Base-by-base conservation (phyloP, 2,797 vertebrate species). In the Protosalanx chinensis region DNA sequence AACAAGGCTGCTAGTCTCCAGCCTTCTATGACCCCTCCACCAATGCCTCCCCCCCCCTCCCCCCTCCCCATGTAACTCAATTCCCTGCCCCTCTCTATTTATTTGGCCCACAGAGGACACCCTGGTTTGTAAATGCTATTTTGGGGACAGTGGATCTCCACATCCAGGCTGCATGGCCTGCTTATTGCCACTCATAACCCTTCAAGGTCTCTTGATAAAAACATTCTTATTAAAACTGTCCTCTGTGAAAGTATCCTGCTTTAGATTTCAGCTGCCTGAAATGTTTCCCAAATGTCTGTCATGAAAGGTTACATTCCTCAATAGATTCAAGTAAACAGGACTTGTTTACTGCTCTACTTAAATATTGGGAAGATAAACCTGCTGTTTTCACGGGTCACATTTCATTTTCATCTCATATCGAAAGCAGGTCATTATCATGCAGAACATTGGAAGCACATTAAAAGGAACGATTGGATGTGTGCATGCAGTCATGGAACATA, bases 41-140 rank as follows among this genome's bases (percentile, higher is more conserved):
- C 51, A 27, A 68, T 72, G 73, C 76, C 33, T 56, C 51, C 58
- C 35, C 29, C 18, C 6, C 32, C 46, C 10, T 20, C 61, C 29
- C 58, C 66, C 23, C 13, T 20, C 23, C n/a, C 49, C 10, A 27
- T 10, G 67, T 49, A 62, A 70, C 62, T 16, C 68, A 63, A 33
- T 30, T 12, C 61, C 27, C 61, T 5, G 5, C 37, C 23, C 23
- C 57, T 62, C 23, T 37, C n/a, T 68, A 51, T 67, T 67, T 67
- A 16, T 67, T 5, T 57, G 30, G 30, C 23, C 57, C 27, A 23
- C 68, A 73, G 37, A 46, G 32, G 63, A 62, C 57, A 46, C 72
- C 51, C 73, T 41, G 68, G 64, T 69, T 75, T 78, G 73, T 73
- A 80, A 74, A 80, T 51, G 57, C 56, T 80, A 80, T 76, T 80